Evolutionary conservation across 1,140 invertebrate species (phyloP).

Genomic region (Lepidotrigona ventralis): DNA sequence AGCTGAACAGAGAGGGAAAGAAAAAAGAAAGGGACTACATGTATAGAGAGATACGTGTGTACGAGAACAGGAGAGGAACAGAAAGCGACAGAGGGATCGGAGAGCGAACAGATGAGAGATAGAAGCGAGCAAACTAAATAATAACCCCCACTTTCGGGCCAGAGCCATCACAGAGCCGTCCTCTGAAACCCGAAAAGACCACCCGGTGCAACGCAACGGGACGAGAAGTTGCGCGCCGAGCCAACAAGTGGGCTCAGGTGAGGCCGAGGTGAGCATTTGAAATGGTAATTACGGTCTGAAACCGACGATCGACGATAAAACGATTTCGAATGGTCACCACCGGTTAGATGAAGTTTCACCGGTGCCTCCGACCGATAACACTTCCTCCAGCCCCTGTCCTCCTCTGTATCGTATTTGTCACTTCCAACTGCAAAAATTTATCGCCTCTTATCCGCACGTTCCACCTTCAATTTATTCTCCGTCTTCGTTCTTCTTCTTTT

Average conservation of each 20-base stretch:
- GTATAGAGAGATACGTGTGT: neutral
- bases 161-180: conserved; percentile 50
- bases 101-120: conserved; percentile 75
- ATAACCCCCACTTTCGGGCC: conserved; percentile 73
- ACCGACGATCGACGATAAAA: conserved; percentile 74
- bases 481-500: too few species aligned
- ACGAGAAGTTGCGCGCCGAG: conserved; percentile 67
- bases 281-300: conserved; percentile 77
- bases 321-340: conserved; percentile 68
- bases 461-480: neutral
- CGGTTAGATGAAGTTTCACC: conserved; percentile 54
- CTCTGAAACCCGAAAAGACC: conserved; percentile 72
- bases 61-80: neutral
- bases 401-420: conserved; percentile 5
- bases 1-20: conserved; percentile 43
- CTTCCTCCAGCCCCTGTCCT: neutral
- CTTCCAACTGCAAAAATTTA: neutral
- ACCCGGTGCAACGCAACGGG: conserved; percentile 75
- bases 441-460: neutral
- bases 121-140: conserved; percentile 78
- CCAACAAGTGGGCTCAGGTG: conserved; percentile 70
- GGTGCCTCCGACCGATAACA: conserved; percentile 20
- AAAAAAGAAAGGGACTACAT: conserved; percentile 12
- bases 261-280: conserved; percentile 76
- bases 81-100: conserved; percentile 19